Conservation (phyloP, 2,113 vertebrate genomes). For the Struthio camelus region DNA sequence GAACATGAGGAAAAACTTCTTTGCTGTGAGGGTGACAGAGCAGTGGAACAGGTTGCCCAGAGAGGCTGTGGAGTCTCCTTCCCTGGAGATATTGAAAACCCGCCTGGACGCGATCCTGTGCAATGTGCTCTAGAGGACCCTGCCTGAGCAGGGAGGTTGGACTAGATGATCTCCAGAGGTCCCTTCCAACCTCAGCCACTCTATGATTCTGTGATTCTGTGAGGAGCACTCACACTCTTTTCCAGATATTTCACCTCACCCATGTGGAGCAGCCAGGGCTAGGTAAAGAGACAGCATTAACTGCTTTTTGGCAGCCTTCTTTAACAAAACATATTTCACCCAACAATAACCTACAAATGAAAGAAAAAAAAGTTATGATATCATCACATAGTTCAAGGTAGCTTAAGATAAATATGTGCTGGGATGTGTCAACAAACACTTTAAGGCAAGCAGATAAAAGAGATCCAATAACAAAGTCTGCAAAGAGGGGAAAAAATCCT, state of each 20-base stretch:
- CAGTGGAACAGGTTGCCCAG: too few species aligned
- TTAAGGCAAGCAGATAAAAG: not conserved
- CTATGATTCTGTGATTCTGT: too few species aligned
- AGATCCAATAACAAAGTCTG: not conserved
- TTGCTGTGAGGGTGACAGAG: too few species aligned
- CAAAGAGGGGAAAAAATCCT: too few species aligned
- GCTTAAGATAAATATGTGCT: not conserved
- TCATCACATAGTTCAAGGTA: not conserved
- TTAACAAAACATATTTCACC: not conserved
- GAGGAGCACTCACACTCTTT: not conserved
- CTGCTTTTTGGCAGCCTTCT: not conserved
- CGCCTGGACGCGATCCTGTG: too few species aligned
- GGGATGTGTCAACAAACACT: not conserved
- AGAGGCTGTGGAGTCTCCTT: too few species aligned
- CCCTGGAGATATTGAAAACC: too few species aligned
- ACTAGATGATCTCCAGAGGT: too few species aligned
- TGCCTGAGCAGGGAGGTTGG: too few species aligned
- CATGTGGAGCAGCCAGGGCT: not conserved
- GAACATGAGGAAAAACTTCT: too few species aligned
- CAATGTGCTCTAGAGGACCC: too few species aligned
- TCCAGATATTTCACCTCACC: not conserved
- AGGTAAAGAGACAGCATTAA: not conserved
- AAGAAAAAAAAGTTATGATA: not conserved
- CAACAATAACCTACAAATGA: not conserved
- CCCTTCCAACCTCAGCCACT: too few species aligned